Evolutionary conservation across 1,140 invertebrate species (phyloP).

Genomic region (Vollenhovia emeryi): DNA sequence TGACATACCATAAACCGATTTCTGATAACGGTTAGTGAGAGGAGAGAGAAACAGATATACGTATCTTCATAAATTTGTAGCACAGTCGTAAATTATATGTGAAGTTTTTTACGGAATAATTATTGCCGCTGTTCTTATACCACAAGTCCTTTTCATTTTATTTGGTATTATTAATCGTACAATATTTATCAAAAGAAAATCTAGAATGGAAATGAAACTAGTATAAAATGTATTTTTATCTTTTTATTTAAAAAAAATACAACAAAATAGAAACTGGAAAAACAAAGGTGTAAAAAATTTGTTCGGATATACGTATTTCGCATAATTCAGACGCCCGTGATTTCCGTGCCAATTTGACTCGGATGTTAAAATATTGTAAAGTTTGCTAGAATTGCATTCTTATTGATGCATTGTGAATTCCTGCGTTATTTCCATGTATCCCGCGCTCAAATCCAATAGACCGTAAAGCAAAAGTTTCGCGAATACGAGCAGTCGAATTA

Average conservation of each 20-base stretch:
- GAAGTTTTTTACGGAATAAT: not conserved
- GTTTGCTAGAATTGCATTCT: not conserved
- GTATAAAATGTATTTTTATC: not conserved
- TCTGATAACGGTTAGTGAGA: not conserved
- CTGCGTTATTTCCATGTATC: not conserved
- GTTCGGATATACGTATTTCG: not conserved
- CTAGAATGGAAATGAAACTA: not conserved
- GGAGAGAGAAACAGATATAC: not conserved
- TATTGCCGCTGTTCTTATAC: not conserved
- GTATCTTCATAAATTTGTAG: not conserved
- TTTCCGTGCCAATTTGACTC: not conserved
- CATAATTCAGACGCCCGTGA: not conserved
- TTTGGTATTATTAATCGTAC: not conserved
- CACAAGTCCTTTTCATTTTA: not conserved
- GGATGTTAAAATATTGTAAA: not conserved
- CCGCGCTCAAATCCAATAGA: not conserved
- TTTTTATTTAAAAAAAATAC: not conserved
- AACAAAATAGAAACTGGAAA: not conserved
- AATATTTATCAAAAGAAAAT: not conserved
- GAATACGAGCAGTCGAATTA: not conserved
- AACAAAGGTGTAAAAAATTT: not conserved
- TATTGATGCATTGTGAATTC: not conserved
- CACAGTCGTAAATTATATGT: not conserved
- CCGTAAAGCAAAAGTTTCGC: conserved; percentile 1
- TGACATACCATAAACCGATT: not conserved